Base-by-base conservation (phyloP, 2,888 invertebrate genomes). In the Paralinhomoeus sp. region DNA sequence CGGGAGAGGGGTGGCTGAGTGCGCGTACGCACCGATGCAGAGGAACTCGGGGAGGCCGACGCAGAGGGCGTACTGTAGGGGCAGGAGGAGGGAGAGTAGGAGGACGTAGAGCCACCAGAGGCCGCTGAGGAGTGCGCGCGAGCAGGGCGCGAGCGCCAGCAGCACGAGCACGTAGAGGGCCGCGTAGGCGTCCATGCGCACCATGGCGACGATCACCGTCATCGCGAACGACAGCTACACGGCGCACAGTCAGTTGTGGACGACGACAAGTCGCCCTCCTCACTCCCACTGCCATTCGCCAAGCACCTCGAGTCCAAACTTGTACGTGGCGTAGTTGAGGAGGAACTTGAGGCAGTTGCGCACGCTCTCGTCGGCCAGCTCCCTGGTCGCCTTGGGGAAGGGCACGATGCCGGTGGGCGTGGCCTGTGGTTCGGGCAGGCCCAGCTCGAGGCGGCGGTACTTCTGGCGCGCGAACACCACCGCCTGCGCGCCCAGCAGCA, bases 261-360 rank as follows among this genome's bases (percentile, higher is more conserved):
- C n/a, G 36, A n/a, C 18, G 24, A 31, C n/a, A 44, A 13, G 17
- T 7, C 20, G 22, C n/a, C 5, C 24, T 12, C 2, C 2, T n/a
- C n/a, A n/a, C n/a, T n/a, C n/a, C n/a, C n/a, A n/a, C n/a, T n/a
- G n/a, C n/a, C 2, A 48, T 31, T 43, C 13, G 5, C 38, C 12
- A 48, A 63, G 64, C 62, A 80, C 78, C 72, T 91, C 89, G 17
- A 85, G 72, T 7, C 97, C 97, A 67, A 93, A 91, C 64, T 89
- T 91, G 66, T 85, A 93, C 67, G 85, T 99, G 24, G 80, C 80
- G 64, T 80, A 93, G 65, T 99, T 97, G 44, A 80, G 68, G 43
- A 93, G 67, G 66, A 82, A 97, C 64, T 87, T 83, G 34, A 77
- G 55, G 60, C 81, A 81, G 43, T 75, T 71, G 15, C 72, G 62